Conservation (phyloP, 2,113 vertebrate species). For the Chamaea fasciata region DNA sequence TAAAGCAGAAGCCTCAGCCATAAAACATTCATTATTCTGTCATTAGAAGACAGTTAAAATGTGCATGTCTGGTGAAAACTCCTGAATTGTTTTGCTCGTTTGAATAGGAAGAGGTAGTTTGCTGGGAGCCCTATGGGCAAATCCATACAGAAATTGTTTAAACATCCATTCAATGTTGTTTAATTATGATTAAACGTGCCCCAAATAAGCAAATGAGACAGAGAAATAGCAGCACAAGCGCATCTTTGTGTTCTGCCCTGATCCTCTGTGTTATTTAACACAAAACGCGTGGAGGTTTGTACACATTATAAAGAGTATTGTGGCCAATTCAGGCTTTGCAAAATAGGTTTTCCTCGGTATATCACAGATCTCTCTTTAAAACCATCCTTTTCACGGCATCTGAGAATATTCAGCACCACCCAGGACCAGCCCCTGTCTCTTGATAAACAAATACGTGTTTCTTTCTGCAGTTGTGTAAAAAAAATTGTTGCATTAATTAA, state of each 20-base stretch:
- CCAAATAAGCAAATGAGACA: slow-evolving; percentile 11
- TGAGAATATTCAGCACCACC: background rate
- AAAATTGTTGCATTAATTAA: background rate
- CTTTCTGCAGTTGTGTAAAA: background rate
- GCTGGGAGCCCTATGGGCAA: background rate
- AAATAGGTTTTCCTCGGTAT: background rate
- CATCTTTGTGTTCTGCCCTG: background rate
- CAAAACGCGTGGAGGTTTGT: background rate
- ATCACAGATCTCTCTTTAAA: background rate
- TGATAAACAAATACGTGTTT: background rate
- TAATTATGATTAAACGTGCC: background rate
- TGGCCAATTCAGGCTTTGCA: background rate
- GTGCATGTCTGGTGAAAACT: background rate
- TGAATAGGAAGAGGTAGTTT: background rate
- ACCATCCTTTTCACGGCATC: background rate
- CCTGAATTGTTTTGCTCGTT: background rate
- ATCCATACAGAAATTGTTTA: slow-evolving; percentile 25
- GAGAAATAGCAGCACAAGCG: background rate
- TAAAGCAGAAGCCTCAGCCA: background rate
- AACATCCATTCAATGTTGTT: slow-evolving; percentile 10
- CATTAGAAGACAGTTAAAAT: background rate
- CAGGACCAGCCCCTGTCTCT: background rate
- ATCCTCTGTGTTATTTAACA: background rate
- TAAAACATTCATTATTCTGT: slow-evolving; percentile 6
- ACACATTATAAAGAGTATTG: background rate